phyloP scores from a whole-genome alignment of 2,888 invertebrate species.

The Sinelater perroti region DNA sequence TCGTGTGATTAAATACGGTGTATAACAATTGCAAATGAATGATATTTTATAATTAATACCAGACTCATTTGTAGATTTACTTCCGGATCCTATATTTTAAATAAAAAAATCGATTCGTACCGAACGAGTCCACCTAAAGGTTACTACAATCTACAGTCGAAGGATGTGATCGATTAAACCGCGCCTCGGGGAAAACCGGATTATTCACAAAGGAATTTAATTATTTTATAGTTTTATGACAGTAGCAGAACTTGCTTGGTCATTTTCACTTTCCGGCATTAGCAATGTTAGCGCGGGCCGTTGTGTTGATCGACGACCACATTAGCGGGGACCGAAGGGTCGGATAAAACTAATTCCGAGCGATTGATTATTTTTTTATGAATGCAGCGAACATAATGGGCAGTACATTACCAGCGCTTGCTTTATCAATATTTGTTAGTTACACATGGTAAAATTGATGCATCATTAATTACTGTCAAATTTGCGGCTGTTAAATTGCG shows the following conservation, averaged over 20 bases:
- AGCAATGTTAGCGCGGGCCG: conserved; percentile 24
- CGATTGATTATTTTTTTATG: neutral
- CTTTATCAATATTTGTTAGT: conserved; percentile 15
- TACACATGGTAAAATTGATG: conserved; percentile 10
- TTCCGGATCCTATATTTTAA: too few relatives aligned
- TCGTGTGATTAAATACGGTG: too few relatives aligned
- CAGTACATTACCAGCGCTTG: conserved; percentile 8
- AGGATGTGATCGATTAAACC: too few relatives aligned
- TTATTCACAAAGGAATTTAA: conserved; percentile 17
- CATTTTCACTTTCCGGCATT: conserved; percentile 24
- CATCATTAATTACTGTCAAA: conserved; percentile 18
- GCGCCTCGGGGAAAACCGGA: conserved; percentile 4
- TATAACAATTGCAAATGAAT: too few relatives aligned
- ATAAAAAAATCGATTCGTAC: too few relatives aligned
- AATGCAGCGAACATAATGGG: neutral
- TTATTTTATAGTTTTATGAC: conserved; percentile 20
- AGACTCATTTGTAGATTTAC: too few relatives aligned
- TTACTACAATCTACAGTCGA: too few relatives aligned
- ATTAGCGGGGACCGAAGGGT: conserved; percentile 1
- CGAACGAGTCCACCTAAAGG: too few relatives aligned
- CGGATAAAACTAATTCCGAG: neutral
- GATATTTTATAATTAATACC: too few relatives aligned
- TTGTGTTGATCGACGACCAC: conserved; percentile 7
- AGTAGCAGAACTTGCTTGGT: conserved; percentile 12
- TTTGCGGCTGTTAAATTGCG: conserved; percentile 16